Evolutionary conservation across 2,113 vertebrate species (phyloP).

Genomic region (Gorsachius goisagi): DNA sequence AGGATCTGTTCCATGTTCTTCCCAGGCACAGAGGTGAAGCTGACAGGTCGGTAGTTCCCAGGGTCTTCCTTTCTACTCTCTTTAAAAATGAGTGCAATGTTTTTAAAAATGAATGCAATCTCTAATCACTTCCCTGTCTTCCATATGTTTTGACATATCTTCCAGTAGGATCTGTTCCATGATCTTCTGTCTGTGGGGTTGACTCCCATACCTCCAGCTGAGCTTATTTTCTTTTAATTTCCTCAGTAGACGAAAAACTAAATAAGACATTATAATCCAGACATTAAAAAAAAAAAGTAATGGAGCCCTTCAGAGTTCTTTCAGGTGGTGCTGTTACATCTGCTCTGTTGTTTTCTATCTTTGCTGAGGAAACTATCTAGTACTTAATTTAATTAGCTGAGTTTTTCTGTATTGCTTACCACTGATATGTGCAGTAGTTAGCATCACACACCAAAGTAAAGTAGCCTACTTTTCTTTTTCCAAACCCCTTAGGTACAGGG

Average conservation of each 20-base stretch:
- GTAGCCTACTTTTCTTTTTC: not conserved
- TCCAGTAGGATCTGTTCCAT: not conserved
- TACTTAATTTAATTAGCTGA: not conserved
- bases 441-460: not conserved
- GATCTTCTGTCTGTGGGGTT: not conserved
- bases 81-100: no score
- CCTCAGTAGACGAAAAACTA: not conserved
- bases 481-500: not conserved
- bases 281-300: not conserved
- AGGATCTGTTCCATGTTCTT: not conserved
- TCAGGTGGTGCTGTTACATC: not conserved
- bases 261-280: not conserved
- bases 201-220: not conserved
- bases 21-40: no score
- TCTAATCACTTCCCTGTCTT: not conserved
- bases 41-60: no score
- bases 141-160: not conserved
- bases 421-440: not conserved
- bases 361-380: not conserved
- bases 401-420: not conserved
- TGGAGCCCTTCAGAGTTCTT: not conserved
- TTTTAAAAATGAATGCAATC: no score
- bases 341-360: not conserved
- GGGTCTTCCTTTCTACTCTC: no score
- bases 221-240: not conserved